Percentiles rank a stretch among this genome's conserved stretches.
These are phyloP conservation scores for Margarornis squamiger DNA, from an alignment of 2,797 vertebrate species.

Conservation along the genomic window DNA sequence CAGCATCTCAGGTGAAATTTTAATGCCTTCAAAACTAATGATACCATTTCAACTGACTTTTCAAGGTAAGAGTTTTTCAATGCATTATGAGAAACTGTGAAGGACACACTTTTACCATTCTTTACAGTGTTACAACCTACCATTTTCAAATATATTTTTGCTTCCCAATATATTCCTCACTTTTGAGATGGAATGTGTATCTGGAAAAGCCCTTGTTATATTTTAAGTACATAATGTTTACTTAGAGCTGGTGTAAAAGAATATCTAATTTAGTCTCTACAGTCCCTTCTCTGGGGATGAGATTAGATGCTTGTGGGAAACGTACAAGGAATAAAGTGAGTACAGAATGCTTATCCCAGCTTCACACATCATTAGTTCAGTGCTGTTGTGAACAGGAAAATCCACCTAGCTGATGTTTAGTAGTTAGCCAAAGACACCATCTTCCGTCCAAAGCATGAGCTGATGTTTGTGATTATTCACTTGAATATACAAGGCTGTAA, in stretches of 20 bases:
- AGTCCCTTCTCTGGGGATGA: not conserved
- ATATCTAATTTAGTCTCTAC: not conserved
- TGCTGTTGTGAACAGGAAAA: not conserved
- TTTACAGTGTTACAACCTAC: not conserved
- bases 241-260: not conserved
- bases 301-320: not conserved
- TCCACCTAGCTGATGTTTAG: not conserved
- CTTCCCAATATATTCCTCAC: not conserved
- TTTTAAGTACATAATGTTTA: not conserved
- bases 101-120: not conserved
- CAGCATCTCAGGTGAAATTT: not conserved
- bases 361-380: not conserved
- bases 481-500: not conserved
- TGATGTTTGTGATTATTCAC: not conserved
- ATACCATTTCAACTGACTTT: not conserved
- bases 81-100: not conserved
- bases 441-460: not conserved
- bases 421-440: not conserved
- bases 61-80: not conserved
- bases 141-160: not conserved
- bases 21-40: not conserved
- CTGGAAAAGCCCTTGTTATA: not conserved
- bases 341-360: not conserved
- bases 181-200: not conserved
- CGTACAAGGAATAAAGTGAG: not conserved